A percentile compares a stretch with the other conserved stretches of the same genome.
Conservation (phyloP, 1,140 invertebrate species). For the Brachionus koreanus region DNA sequence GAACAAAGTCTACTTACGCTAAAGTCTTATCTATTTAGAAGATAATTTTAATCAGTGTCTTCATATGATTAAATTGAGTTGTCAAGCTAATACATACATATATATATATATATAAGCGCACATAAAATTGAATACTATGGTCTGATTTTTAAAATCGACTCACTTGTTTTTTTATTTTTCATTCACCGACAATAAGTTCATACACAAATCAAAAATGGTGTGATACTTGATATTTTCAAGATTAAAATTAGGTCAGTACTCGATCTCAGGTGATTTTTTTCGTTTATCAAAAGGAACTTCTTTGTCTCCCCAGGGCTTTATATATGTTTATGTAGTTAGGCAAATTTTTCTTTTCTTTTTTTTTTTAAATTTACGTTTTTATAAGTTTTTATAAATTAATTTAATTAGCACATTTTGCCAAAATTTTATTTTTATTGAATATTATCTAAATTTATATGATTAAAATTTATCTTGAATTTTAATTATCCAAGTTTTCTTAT, state of each 20-base stretch:
- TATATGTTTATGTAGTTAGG: neutral
- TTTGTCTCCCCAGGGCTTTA: neutral
- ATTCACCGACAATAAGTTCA: neutral
- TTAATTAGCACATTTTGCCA: neutral
- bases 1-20: neutral
- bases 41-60: neutral
- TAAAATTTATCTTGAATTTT: neutral
- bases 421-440: neutral
- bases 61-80: neutral
- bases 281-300: neutral
- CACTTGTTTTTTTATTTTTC: neutral
- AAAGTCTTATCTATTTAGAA: neutral
- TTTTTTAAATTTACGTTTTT: neutral
- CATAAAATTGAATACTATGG: neutral
- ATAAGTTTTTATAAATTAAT: neutral
- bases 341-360: neutral
- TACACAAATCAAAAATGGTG: neutral
- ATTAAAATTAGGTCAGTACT: neutral
- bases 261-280: neutral
- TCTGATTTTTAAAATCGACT: neutral
- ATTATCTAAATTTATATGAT: neutral
- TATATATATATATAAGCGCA: neutral
- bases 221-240: neutral
- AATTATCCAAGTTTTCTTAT: too few relatives aligned
- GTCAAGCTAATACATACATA: neutral